Evolutionary conservation across 2,797 vertebrate species (phyloP).

Genomic region (Sebastes steindachneri): DNA sequence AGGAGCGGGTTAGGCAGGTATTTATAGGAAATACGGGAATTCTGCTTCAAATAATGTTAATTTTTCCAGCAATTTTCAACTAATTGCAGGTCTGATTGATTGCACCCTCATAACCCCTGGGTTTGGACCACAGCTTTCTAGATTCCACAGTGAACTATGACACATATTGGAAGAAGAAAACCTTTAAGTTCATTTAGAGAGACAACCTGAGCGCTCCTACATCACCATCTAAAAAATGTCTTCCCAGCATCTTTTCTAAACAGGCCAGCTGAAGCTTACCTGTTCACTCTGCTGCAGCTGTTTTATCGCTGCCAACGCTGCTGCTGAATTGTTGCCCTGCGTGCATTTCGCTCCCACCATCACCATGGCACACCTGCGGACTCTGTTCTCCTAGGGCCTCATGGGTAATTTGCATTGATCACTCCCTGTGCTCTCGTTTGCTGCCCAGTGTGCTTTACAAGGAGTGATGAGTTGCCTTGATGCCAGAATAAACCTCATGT

Average conservation of each 20-base stretch:
- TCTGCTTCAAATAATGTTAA: too few species aligned
- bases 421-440: conserved; percentile 57
- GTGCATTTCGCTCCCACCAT: background rate
- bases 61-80: background rate
- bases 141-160: background rate
- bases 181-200: background rate
- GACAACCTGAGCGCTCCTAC: background rate
- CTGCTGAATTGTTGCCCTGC: conserved; percentile 25
- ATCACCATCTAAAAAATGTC: background rate
- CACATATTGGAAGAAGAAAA: background rate
- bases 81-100: background rate
- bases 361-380: conserved; percentile 9
- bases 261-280: background rate
- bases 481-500: conserved; percentile 24
- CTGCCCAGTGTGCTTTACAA: conserved; percentile 38
- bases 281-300: conserved; percentile 9
- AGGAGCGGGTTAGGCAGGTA: too few species aligned
- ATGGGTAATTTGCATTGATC: conserved; percentile 70
- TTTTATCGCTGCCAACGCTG: conserved; percentile 7
- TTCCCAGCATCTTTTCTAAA: background rate
- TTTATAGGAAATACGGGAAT: too few species aligned
- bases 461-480: conserved; percentile 38
- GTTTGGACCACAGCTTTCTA: background rate
- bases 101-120: background rate
- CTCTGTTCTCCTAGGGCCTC: conserved; percentile 22